Evolutionary conservation across 2,113 vertebrate genomes (phyloP), one percentile per base, ranked within the genome.

Genomic region (Cromileptes altivelis): DNA sequence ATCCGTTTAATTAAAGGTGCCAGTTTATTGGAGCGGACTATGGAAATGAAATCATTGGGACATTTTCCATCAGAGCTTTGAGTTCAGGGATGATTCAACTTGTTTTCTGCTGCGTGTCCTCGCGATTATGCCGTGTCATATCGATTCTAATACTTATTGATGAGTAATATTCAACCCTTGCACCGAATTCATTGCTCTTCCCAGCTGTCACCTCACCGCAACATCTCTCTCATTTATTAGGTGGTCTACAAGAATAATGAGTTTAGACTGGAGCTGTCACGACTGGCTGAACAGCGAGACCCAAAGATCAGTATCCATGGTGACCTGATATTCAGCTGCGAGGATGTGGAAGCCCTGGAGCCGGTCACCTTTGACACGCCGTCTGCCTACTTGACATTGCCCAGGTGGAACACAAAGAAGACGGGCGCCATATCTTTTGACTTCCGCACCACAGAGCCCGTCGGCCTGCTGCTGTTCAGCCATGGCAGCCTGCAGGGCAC

Each of bases 211-310:
- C 76, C 86, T 86, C 80, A 91, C 71, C 23, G 47, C 45, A 2
- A 82, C 75, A 70, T 89, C 76, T 88, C 82, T 89, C 65, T 87
- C 72, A 18, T 89, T 91, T 78, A 87, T 79, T 82, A 88, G 98
- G 97, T 99, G 87, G 96, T 99, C 77, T 99, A 99, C 92, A 99
- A 97, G 94, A 99, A 99, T 95, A 99, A 98, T 23, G 98, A 99
- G 94, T 98, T 98, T 91, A 96, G 97, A 90, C 95, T 99, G 93
- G 97, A 98, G 56, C 95, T 99, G 27, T 99, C 98, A 17, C 97
- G 94, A 10, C 94, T 99, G 91, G 98, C 98, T 12, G 97, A 97
- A 72, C 96, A 96, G 84, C 96, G 94, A 0, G 97, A 98, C 94
- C 94, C 96, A 23, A 97, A 95, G 90, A 96, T 99, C 94, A 96